Percentiles rank a stretch among this genome's conserved stretches.
Evolutionary conservation across 2,888 invertebrate genomes (phyloP).

Genomic region (Plebejus melissa): DNA sequence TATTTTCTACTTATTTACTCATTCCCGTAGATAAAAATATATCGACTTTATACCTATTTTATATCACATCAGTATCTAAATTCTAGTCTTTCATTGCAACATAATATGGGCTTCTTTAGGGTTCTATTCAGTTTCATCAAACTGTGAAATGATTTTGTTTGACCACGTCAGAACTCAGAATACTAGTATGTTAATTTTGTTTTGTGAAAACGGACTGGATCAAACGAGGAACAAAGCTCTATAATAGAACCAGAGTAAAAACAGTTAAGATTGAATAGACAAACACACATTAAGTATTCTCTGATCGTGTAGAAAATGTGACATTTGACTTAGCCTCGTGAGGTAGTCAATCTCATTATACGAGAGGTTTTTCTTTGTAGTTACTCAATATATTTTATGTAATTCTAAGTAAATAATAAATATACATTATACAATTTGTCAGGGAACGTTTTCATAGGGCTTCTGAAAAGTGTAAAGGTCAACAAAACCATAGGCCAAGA

Average conservation of each 20-base stretch:
- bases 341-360: background rate
- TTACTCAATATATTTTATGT: background rate
- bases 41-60: background rate
- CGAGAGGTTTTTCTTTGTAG: background rate
- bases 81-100: too few relatives aligned
- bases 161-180: too few relatives aligned
- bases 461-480: background rate
- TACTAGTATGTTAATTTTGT: too few relatives aligned
- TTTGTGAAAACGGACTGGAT: too few relatives aligned
- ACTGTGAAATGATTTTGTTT: too few relatives aligned
- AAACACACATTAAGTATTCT: background rate
- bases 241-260: background rate
- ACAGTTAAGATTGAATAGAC: background rate
- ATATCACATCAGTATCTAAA: too few relatives aligned
- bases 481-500: background rate
- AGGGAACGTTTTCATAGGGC: background rate
- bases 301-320: background rate
- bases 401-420: background rate
- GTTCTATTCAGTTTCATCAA: too few relatives aligned
- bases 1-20: constrained; percentile 8
- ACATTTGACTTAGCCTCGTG: background rate
- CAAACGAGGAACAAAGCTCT: too few relatives aligned
- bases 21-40: background rate
- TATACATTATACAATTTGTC: background rate
- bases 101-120: too few relatives aligned